Percentiles rank a stretch among this genome's conserved stretches.
These are phyloP conservation scores for Bergia puertoricense DNA, from an alignment of 92 coral and sea anemone genomes.

Conservation along the genomic window DNA sequence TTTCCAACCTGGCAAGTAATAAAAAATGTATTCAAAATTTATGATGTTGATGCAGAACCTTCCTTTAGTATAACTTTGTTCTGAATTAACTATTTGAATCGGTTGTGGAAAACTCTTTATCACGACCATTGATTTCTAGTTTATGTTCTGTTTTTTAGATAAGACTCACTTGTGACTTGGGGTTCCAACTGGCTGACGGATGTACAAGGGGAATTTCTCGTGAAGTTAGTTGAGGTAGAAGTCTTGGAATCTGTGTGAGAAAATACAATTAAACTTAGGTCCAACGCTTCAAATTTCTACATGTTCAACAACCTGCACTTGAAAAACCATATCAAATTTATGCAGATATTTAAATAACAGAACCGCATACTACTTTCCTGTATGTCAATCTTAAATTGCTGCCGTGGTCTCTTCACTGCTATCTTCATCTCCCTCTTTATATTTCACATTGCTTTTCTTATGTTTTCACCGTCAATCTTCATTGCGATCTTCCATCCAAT, in stretches of 20 bases:
- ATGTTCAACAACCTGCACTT: neutral
- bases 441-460: neutral
- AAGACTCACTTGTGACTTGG: conserved; percentile 85
- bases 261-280: neutral
- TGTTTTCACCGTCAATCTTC: neutral
- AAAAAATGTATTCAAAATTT: neutral
- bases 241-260: conserved; percentile 75
- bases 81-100: neutral
- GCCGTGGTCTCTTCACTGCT: neutral
- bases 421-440: neutral
- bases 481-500: no score
- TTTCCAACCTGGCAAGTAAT: conserved; percentile 73
- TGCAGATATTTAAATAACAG: neutral
- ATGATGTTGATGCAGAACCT: neutral
- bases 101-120: neutral
- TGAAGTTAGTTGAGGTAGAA: conserved; percentile 66
- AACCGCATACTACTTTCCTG: no score
- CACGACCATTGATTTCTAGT: neutral
- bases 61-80: neutral
- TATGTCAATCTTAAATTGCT: neutral
- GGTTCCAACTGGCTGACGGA: conserved; percentile 80
- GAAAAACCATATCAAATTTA: neutral
- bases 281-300: neutral
- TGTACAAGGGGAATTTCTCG: conserved; percentile 84
- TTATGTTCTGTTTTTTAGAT: neutral